Evolutionary conservation across 2,888 invertebrate genomes (phyloP).

Genomic region (Cephus pygmeus): DNA sequence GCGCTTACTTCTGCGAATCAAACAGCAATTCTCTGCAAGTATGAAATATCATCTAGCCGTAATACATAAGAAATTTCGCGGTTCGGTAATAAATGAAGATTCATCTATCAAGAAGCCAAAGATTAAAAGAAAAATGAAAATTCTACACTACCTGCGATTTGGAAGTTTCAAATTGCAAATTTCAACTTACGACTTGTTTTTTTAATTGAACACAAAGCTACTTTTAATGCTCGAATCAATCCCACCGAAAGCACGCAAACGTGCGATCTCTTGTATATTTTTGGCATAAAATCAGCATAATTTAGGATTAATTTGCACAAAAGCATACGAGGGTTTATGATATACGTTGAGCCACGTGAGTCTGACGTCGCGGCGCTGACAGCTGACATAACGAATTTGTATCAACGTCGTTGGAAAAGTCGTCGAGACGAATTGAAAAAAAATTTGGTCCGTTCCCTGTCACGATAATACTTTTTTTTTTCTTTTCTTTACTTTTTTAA

Average conservation of each 20-base stretch:
- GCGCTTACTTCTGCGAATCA: no score
- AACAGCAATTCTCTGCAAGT: no score
- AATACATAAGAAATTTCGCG: no score
- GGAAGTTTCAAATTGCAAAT: no score
- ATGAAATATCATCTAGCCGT: no score
- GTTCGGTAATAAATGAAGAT: no score
- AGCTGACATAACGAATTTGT: background rate
- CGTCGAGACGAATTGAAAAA: background rate
- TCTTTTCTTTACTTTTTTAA: background rate
- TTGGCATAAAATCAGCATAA: background rate
- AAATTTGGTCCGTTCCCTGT: background rate
- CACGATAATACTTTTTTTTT: background rate
- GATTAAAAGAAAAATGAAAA: no score
- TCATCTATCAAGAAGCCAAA: no score
- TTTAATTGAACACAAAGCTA: background rate
- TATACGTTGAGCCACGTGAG: background rate
- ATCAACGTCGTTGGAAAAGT: background rate
- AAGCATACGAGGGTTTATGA: background rate
- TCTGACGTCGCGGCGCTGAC: background rate
- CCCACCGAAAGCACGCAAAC: background rate
- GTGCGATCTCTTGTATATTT: background rate
- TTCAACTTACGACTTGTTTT: no score
- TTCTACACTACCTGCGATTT: no score
- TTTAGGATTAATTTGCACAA: background rate
- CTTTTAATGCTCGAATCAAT: background rate